Evolutionary conservation across 1,140 invertebrate species (phyloP).

Genomic region (Drosophila miranda): DNA sequence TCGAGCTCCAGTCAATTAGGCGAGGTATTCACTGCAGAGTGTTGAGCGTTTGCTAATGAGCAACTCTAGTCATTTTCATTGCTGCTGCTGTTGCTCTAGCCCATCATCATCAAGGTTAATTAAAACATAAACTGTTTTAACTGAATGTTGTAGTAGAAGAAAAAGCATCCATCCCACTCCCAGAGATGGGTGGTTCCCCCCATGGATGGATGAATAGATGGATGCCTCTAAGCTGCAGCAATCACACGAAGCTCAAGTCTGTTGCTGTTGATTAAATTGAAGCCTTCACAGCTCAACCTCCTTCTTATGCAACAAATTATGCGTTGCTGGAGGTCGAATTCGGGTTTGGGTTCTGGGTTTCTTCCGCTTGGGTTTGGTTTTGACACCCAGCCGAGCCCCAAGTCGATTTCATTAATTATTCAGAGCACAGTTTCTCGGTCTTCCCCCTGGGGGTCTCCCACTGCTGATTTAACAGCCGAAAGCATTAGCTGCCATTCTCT

Average conservation of each 20-base stretch:
- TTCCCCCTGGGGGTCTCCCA: constrained; percentile 9
- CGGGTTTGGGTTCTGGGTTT: too few relatives aligned
- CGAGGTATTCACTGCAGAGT: constrained; percentile 8
- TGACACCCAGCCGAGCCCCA: constrained; percentile 18
- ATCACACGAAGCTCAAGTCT: constrained; percentile 34
- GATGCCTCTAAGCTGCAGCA: constrained; percentile 13
- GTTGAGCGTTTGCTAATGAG: constrained; percentile 46
- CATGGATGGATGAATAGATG: too few relatives aligned
- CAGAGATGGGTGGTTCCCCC: too few relatives aligned
- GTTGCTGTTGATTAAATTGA: constrained; percentile 61
- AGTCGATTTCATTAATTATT: constrained; percentile 71
- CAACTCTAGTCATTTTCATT: constrained; percentile 15
- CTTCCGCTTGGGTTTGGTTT: constrained; percentile 18
- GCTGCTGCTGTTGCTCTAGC: neutral
- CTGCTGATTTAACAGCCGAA: constrained; percentile 54
- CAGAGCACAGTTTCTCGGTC: constrained; percentile 44
- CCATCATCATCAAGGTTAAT: constrained; percentile 42
- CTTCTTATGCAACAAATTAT: constrained; percentile 58
- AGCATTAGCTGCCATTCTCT: constrained; percentile 42
- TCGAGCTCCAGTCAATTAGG: constrained; percentile 37
- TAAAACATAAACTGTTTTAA: constrained; percentile 58
- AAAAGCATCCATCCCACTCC: too few relatives aligned
- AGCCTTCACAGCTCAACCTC: constrained; percentile 19
- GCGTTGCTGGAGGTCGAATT: constrained; percentile 16
- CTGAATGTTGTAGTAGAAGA: constrained; percentile 13